Conservation (phyloP, 1,140 invertebrate species). For the Dinothrombium tinctorium region DNA sequence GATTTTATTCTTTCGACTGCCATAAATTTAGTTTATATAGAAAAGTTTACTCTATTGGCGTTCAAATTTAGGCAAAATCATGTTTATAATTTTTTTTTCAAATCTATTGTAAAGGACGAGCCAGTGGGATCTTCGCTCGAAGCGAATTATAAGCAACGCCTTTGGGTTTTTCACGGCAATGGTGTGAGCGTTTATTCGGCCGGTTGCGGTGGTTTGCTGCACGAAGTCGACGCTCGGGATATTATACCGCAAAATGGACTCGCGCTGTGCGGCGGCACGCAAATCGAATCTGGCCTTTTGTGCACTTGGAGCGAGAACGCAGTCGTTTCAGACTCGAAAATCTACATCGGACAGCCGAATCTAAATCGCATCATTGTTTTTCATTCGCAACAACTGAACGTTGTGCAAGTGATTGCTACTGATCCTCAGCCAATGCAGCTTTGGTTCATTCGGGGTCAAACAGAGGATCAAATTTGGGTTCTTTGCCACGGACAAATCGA, state of each 20-base stretch:
- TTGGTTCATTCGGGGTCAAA: not conserved
- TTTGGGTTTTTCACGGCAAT: conserved; percentile 20
- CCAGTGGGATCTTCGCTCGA: conserved; percentile 24
- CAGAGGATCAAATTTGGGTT: conserved; percentile 10
- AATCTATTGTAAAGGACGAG: conserved; percentile 5
- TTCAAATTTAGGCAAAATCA: no score
- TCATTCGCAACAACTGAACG: conserved; percentile 4
- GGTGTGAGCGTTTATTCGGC: conserved; percentile 8
- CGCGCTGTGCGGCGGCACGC: conserved; percentile 7
- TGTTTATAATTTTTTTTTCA: no score
- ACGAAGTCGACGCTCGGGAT: conserved; percentile 10
- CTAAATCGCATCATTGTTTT: conserved; percentile 11
- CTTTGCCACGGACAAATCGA: conserved; percentile 7
- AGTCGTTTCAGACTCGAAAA: not conserved
- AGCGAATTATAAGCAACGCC: conserved; percentile 53
- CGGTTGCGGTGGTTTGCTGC: conserved; percentile 2
- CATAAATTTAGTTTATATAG: no score
- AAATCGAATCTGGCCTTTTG: not conserved
- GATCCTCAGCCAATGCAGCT: conserved; percentile 8
- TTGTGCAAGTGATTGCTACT: conserved; percentile 11
- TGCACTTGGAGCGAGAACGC: conserved; percentile 8
- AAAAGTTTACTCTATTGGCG: no score
- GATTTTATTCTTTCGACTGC: no score
- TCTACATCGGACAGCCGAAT: conserved; percentile 11
- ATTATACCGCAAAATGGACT: conserved; percentile 8